phyloP scores from a whole-genome alignment of 2,797 vertebrate genomes.

The Crocidura indochinensis region DNA sequence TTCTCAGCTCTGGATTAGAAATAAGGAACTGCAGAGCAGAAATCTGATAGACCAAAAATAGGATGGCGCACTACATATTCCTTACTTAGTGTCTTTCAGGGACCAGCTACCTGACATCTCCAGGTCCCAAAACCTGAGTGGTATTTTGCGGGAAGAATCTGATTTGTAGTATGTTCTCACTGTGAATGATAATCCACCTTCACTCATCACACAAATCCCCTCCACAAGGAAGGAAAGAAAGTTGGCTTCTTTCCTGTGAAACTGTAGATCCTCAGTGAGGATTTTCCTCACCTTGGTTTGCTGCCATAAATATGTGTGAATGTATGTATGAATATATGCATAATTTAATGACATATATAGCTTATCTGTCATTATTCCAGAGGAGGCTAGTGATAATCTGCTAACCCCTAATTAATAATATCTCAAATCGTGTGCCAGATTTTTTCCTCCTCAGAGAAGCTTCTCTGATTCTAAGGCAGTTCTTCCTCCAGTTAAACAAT shows the following conservation, averaged over 20 bases:
- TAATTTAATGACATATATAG: too few relatives aligned
- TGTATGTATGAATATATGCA: background rate
- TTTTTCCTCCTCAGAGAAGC: constrained; percentile 2
- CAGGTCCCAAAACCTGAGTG: background rate
- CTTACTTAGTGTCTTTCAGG: background rate
- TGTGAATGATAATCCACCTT: background rate
- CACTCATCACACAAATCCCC: background rate
- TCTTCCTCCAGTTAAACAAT: background rate
- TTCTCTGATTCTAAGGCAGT: background rate
- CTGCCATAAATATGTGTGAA: background rate
- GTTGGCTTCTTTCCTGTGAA: background rate
- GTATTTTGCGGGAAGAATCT: background rate
- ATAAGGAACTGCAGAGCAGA: constrained; percentile 70
- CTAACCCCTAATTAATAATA: background rate
- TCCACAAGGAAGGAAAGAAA: background rate
- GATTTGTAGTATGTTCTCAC: background rate
- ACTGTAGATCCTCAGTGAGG: background rate
- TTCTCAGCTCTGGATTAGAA: constrained; percentile 78
- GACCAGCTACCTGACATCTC: background rate
- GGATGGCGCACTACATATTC: constrained; percentile 73
- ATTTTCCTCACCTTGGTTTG: background rate
- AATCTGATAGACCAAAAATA: background rate
- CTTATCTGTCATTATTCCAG: too few relatives aligned
- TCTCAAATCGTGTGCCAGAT: background rate
- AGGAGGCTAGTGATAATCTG: background rate